phyloP scores from a whole-genome alignment of 2,113 vertebrate genomes.

The Egretta garzetta region DNA sequence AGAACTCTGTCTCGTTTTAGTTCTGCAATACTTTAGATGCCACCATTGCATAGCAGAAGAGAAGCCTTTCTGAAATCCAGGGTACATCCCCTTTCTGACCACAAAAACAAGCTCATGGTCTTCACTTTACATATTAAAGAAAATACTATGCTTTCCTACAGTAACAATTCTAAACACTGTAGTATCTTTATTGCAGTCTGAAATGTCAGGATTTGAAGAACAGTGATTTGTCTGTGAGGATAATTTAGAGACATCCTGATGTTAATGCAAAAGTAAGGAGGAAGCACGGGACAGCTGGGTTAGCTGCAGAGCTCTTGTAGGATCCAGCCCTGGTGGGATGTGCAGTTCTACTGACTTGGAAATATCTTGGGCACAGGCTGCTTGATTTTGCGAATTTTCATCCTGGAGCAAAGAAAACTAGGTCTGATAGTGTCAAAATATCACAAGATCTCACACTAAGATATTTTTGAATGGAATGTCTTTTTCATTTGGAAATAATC shows the following conservation, averaged over 20 bases:
- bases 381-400: not conserved
- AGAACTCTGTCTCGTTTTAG: slow-evolving; percentile 47
- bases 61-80: slow-evolving; percentile 5
- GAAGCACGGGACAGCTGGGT: fast-evolving
- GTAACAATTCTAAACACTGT: not conserved
- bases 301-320: not conserved
- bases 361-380: not conserved
- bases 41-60: slow-evolving; percentile 37
- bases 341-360: not conserved
- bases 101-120: not conserved
- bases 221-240: not conserved
- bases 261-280: not conserved
- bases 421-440: not conserved
- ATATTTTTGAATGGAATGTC: not conserved
- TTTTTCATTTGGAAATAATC: not conserved
- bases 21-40: slow-evolving; percentile 67
- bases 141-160: not conserved
- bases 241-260: not conserved
- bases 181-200: not conserved
- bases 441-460: not conserved
- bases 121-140: not conserved
- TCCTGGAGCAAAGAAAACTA: not conserved
- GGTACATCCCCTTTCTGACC: not conserved
- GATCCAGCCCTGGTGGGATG: not conserved
- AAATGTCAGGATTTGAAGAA: not conserved